Evolutionary conservation across 2,888 invertebrate species (phyloP).

Genomic region (Pristionchus exspectatus): DNA sequence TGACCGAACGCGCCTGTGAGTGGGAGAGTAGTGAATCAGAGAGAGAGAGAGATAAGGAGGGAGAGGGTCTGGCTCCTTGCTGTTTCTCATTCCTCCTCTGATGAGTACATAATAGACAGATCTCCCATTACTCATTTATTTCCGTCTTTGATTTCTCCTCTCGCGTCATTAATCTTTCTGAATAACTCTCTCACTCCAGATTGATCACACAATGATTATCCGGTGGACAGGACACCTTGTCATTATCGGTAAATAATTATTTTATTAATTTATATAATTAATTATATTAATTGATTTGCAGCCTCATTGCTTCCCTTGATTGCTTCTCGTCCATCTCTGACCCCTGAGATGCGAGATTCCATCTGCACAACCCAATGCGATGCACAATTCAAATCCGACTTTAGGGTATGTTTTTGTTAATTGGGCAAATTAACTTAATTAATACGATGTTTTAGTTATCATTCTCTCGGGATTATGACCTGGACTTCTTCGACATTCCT

Average conservation of each 20-base stretch:
- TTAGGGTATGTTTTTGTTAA: constrained; percentile 10
- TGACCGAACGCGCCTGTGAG: neutral
- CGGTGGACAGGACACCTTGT: neutral
- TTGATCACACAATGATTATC: constrained; percentile 8
- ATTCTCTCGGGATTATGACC: constrained; percentile 20
- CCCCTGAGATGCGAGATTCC: neutral
- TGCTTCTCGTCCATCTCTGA: neutral
- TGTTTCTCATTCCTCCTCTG: constrained; percentile 21
- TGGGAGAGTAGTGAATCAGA: constrained; percentile 40
- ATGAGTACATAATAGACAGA: constrained; percentile 21
- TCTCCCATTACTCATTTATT: constrained; percentile 35
- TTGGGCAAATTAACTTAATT: neutral
- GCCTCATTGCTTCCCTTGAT: constrained; percentile 4
- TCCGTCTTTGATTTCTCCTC: neutral
- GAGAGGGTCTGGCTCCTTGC: constrained; percentile 18
- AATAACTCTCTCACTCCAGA: neutral
- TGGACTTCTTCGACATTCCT: constrained; percentile 45
- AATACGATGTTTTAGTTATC: neutral
- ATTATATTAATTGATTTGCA: neutral
- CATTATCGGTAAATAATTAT: neutral
- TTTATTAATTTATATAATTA: neutral
- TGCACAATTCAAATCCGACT: constrained; percentile 52
- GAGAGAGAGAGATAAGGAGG: constrained; percentile 40
- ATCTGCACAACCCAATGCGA: constrained; percentile 49
- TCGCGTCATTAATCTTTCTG: neutral